Evolutionary conservation across 2,888 invertebrate genomes (phyloP).

Genomic region (Amphipyra tragopoginis): DNA sequence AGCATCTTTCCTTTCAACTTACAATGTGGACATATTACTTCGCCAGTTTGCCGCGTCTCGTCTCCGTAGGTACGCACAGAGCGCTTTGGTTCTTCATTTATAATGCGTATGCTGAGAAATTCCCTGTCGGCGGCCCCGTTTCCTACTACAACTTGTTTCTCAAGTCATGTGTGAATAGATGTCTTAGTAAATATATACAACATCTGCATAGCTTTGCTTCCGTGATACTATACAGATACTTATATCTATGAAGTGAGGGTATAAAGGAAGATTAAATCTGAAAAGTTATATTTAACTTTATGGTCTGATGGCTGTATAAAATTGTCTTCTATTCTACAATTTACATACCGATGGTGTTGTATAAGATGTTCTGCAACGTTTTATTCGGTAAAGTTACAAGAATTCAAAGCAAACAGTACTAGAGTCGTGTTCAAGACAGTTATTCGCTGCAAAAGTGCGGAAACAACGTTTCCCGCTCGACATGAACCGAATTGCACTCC

Average conservation of each 20-base stretch:
- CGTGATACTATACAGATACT: background rate
- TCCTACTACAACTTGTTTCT: slow-evolving; percentile 50
- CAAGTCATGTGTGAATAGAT: slow-evolving; percentile 50
- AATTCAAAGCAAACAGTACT: slow-evolving; percentile 61
- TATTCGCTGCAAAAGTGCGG: slow-evolving; percentile 69
- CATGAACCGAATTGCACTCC: slow-evolving; percentile 69
- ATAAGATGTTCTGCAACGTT: slow-evolving; percentile 25
- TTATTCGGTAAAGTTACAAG: slow-evolving; percentile 53
- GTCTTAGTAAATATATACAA: slow-evolving; percentile 34
- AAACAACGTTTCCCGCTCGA: slow-evolving; percentile 68
- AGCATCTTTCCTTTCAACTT: slow-evolving; percentile 19
- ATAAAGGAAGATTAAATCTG: background rate
- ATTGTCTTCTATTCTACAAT: slow-evolving; percentile 10
- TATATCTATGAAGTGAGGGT: too few relatives aligned
- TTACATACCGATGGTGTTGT: slow-evolving; percentile 32
- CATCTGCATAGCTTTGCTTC: slow-evolving; percentile 34
- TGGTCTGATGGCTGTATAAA: slow-evolving; percentile 7
- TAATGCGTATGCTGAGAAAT: slow-evolving; percentile 54
- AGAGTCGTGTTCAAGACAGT: slow-evolving; percentile 67
- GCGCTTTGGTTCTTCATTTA: slow-evolving; percentile 49
- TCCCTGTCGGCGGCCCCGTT: slow-evolving; percentile 49
- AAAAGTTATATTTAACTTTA: slow-evolving; percentile 25
- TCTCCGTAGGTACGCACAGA: slow-evolving; percentile 38
- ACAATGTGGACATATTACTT: slow-evolving; percentile 43
- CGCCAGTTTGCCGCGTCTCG: slow-evolving; percentile 10